These are phyloP conservation scores for Colaptes auratus DNA, from an alignment of 2,113 vertebrate species.

Conservation along the genomic window DNA sequence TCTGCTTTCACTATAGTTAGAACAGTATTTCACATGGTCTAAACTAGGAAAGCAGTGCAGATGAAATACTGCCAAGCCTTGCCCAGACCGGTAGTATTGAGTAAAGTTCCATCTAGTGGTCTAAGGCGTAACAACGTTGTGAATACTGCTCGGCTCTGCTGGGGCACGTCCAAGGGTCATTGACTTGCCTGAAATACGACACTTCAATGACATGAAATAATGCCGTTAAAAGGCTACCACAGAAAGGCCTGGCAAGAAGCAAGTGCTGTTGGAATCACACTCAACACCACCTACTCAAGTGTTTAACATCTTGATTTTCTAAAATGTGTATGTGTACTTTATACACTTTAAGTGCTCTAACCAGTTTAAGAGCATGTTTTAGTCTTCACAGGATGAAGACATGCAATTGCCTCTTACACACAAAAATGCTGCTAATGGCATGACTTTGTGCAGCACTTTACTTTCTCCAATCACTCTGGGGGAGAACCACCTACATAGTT, in stretches of 20 bases:
- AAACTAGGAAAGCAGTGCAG: constrained; percentile 8
- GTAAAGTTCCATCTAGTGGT: constrained; percentile 57
- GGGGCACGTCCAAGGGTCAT: neutral
- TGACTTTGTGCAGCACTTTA: neutral
- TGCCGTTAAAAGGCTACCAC: neutral
- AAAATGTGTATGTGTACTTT: neutral
- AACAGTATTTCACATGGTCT: neutral
- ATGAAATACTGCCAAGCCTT: neutral
- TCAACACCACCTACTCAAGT: neutral
- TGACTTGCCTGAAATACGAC: neutral
- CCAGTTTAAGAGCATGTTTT: neutral
- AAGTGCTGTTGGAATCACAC: neutral
- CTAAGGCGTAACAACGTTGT: neutral
- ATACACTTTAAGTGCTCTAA: neutral
- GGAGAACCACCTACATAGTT: neutral
- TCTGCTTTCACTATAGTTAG: constrained; percentile 31
- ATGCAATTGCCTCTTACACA: neutral
- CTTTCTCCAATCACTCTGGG: neutral
- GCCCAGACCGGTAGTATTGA: neutral
- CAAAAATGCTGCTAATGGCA: neutral
- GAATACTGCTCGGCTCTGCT: neutral
- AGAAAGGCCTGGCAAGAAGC: neutral
- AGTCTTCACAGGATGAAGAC: neutral
- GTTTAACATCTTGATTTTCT: neutral
- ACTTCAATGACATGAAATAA: neutral